Evolutionary conservation across 2,797 vertebrate genomes (phyloP).

Genomic region (Sebastes baramenuke): DNA sequence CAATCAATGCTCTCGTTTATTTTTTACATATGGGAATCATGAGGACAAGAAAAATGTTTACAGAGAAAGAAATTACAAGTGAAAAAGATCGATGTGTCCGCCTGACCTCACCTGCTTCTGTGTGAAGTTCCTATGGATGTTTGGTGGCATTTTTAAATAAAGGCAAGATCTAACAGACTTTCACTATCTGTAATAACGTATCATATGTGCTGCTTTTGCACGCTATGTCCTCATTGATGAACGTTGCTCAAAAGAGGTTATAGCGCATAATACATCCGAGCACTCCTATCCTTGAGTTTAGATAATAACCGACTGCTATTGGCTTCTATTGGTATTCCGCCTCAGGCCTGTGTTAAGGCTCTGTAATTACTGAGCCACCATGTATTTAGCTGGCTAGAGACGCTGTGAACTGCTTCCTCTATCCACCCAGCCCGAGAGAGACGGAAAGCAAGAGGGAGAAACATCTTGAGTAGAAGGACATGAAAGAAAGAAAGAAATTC

Average conservation of each 20-base stretch:
- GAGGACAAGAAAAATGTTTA: conserved; percentile 43
- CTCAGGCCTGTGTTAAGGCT: conserved; percentile 67
- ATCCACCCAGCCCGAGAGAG: conserved; percentile 57
- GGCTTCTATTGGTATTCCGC: conserved; percentile 69
- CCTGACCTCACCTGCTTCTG: conserved; percentile 27
- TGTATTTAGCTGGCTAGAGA: conserved; percentile 76
- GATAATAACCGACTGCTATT: conserved; percentile 71
- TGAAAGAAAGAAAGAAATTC: conserved; percentile 21
- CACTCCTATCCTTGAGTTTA: conserved; percentile 53
- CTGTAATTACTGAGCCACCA: conserved; percentile 78
- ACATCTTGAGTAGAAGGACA: conserved; percentile 19
- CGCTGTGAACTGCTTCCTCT: conserved; percentile 61
- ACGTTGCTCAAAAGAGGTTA: conserved; percentile 11
- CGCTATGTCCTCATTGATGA: conserved; percentile 16
- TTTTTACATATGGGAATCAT: conserved; percentile 58
- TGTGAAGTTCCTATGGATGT: background rate
- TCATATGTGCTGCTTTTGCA: conserved; percentile 16
- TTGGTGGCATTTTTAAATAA: conserved; percentile 16
- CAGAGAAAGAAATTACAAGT: conserved; percentile 20
- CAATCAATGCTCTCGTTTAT: conserved; percentile 69
- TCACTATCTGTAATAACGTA: background rate
- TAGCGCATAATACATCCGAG: conserved; percentile 41
- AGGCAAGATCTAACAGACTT: background rate
- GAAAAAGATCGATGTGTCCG: conserved; percentile 44
- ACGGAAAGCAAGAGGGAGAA: conserved; percentile 32